Evolutionary conservation across 92 coral and sea anemone species (phyloP), one percentile per base, ranked within the genome.

Genomic region (Paramuricea clavata): DNA sequence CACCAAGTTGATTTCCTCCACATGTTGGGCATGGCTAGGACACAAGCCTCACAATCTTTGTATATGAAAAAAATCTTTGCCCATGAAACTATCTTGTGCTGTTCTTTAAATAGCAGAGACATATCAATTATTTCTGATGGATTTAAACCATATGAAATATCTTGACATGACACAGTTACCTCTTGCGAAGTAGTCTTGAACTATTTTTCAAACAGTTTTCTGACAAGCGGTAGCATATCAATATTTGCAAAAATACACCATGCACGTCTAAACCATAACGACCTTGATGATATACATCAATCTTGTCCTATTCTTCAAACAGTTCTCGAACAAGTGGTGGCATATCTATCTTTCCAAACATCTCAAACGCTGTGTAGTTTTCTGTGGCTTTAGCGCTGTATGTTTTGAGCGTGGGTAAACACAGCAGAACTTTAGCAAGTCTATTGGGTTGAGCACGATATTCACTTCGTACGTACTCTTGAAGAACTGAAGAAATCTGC

Each of bases 301-400:
- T 52, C 60, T 33, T 22, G 12, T 21, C 19, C 52, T 71, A 35
- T 64, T 88, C 92, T 90, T 92, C 93, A 43, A 94, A 79, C 19
- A 97, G 94, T 78, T 97, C 99, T 5, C 93, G 93, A 25, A 97
- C 99, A 69, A 97, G 74, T 9, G 99, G 99, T 13, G 99, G 99
- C 94, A 97, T 92, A 81, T 97, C 98, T 49, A 97, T 89, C 82
- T 94, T 97, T 12, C 99, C 99, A 74, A 97, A 97, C 89, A 90
- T 91, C 85, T 97, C 99, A 43, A 97, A 90, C 3, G 98, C 93
- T 57, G 93, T 92, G 65, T 97, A 97, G 87, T 86, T 97, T 79
- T 97, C 99, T 81, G 92, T 61, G 12, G 98, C 99, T 68, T 94
- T 97, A 83, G 93, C 99, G 78, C 98, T 90, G 91, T 87, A 95